These are phyloP conservation scores for Eutolmus rufibarbis DNA, from an alignment of 2,888 invertebrate genomes.

Conservation along the genomic window DNA sequence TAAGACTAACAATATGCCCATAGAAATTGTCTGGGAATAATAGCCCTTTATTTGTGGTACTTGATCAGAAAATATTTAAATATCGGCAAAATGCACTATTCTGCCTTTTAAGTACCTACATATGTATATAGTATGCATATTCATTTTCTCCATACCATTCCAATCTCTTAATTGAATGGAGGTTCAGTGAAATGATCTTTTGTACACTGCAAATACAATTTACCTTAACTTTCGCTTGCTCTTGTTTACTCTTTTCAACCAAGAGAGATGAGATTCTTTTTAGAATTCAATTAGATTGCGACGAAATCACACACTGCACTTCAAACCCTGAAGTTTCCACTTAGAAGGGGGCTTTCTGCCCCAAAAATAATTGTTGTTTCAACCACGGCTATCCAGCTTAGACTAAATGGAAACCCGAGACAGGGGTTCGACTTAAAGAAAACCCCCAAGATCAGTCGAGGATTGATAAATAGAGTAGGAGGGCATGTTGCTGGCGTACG, in stretches of 20 bases:
- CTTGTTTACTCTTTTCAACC: neutral
- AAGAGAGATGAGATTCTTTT: neutral
- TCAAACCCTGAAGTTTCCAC: slow-evolving; percentile 32
- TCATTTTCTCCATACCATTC: too few relatives aligned
- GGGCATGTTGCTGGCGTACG: neutral
- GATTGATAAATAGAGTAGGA: neutral
- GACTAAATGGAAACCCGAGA: neutral
- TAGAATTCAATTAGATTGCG: neutral
- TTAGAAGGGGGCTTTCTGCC: slow-evolving; percentile 9
- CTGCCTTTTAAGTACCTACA: too few relatives aligned
- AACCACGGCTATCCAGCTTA: slow-evolving; percentile 1
- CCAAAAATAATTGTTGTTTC: neutral
- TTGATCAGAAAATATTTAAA: too few relatives aligned
- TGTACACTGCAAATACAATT: neutral
- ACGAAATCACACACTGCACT: slow-evolving; percentile 26
- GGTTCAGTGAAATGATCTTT: neutral
- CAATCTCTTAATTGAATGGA: neutral
- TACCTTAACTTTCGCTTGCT: neutral
- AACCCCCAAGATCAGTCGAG: neutral
- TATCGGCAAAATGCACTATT: too few relatives aligned
- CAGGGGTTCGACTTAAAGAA: neutral
- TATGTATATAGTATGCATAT: too few relatives aligned
- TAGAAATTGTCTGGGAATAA: too few relatives aligned
- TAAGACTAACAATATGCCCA: too few relatives aligned
- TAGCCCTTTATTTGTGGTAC: too few relatives aligned